Base-by-base conservation (phyloP, 2,797 vertebrate genomes). In the Poeciliopsis turneri region DNA sequence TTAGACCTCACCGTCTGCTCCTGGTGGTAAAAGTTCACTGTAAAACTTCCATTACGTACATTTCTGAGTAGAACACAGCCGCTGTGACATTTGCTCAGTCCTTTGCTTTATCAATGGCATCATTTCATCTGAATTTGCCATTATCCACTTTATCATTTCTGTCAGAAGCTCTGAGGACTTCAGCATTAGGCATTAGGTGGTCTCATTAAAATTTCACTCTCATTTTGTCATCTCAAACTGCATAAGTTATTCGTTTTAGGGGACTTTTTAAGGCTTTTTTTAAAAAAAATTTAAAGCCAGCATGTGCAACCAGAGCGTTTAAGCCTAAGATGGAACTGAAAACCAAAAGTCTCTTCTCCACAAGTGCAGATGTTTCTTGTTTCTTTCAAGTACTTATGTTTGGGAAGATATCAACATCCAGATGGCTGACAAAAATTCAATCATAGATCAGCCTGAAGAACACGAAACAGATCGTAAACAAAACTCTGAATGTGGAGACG, bases 11-110 rank as follows among this genome's bases (percentile, higher is more conserved):
- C 43, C 9, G 61, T 79, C 74, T 81, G 59, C 53, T 55, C 12
- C 55, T 12, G n/a, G 3, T 51, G 39, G 30, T 71, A 78, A 78
- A 78, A 76, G 39, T 68, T 74, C 23, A 74, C 33, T 49, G 75
- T 77, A 76, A 76, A 79, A 87, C 70, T 46, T 82, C 74, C 74
- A 76, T 80, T 75, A 73, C 25, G 71, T 45, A 74, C 12, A 81
- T 80, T 33, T 82, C 61, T 85, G 23, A 66, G 45, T 64, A 28
- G 46, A 55, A 64, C 76, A 20, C 45, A 49, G 72, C 20, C 55
- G 10, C 16, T 69, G 41, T 72, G 49, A 55, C 28, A 39, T 33
- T 41, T 77, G 46, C 72, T 55, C 39, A 36, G 20, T 36, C 45
- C 28, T 66, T 46, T 36, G 39, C 51, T 39, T n/a, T 25, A 61